These are phyloP conservation scores for Drosophila atripex DNA, from an alignment of 2,888 invertebrate genomes.

Conservation along the genomic window DNA sequence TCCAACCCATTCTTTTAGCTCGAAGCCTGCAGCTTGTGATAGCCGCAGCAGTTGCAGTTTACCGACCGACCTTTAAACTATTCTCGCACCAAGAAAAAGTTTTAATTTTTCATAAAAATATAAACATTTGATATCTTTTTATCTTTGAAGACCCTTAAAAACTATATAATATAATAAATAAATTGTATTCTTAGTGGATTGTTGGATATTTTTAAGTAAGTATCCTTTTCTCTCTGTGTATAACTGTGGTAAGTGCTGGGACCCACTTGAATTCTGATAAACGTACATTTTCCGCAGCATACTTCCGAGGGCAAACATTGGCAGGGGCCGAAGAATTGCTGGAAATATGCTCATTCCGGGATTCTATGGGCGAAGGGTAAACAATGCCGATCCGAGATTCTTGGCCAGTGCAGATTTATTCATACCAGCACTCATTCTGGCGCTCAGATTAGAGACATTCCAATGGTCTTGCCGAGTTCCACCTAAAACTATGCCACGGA, in stretches of 20 bases:
- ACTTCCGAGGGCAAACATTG: conserved; percentile 38
- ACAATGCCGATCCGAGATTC: conserved; percentile 17
- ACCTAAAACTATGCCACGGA: conserved; percentile 28
- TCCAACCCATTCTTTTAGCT: conserved; percentile 20
- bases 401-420: conserved; percentile 33
- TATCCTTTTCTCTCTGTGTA: conserved; percentile 14
- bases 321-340: conserved; percentile 36
- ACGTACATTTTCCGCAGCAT: conserved; percentile 36
- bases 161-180: too few relatives aligned
- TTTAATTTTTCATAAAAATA: not conserved
- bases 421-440: conserved; percentile 16
- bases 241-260: conserved; percentile 17
- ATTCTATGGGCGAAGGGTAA: not conserved
- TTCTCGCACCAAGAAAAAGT: not conserved
- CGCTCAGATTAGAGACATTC: conserved; percentile 33
- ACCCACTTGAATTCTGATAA: conserved; percentile 32
- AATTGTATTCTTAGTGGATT: too few relatives aligned
- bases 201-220: not conserved
- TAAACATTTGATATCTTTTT: not conserved
- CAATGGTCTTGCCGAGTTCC: conserved; percentile 10
- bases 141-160: not conserved
- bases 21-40: conserved; percentile 27
- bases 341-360: conserved; percentile 32
- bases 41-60: conserved; percentile 30
- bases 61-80: not conserved